Base-by-base conservation (phyloP, 2,113 vertebrate species). In the Arizona elegans region DNA sequence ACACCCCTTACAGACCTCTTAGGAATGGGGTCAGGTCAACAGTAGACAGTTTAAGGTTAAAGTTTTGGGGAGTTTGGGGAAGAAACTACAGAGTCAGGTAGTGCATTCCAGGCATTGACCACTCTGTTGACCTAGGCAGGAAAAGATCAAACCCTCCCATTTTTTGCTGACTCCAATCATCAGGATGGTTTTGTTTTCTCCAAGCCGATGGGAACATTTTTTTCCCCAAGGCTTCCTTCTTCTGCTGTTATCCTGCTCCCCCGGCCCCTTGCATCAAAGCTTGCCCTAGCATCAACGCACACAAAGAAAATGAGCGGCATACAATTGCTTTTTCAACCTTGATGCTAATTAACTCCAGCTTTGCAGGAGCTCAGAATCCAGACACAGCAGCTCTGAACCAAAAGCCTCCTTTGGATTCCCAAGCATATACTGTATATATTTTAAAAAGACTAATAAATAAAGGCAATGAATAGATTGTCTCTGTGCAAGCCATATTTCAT, bases 371-470 rank as follows among this genome's bases (percentile, higher is more conserved):
- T 53, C n/a, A 26, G 62, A 53, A 13, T 88, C 33, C 47, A 17
- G n/a, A 8, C 38, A 33, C 26, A 23, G 50, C 0, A 0, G 86
- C 50, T 88, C 26, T n/a, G 15, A 59, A 88, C 33, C 33, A 55
- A 12, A 9, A 9, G 17, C 8, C n/a, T 58, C 56, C n/a, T 23
- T 33, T 65, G 54, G 38, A 52, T 33, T 92, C 87, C 89, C 38
- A 81, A 81, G 29, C 3, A 23, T 55, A 19, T 38, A 53, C 24
- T n/a, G 15, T 29, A 15, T 87, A 10, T 59, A 24, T 89, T 59
- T 43, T 43, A 23, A 58, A 85, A 58, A 59, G 24, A n/a, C 8
- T 26, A 62, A 86, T 86, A 93, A 90, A 90, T 93, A 85, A 86
- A 90, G 87, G 33, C 1, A 3, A 54, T 33, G 85, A n/a, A 15